phyloP scores from a whole-genome alignment of 2,113 vertebrate species.

The Pycnonotus jocosus region DNA sequence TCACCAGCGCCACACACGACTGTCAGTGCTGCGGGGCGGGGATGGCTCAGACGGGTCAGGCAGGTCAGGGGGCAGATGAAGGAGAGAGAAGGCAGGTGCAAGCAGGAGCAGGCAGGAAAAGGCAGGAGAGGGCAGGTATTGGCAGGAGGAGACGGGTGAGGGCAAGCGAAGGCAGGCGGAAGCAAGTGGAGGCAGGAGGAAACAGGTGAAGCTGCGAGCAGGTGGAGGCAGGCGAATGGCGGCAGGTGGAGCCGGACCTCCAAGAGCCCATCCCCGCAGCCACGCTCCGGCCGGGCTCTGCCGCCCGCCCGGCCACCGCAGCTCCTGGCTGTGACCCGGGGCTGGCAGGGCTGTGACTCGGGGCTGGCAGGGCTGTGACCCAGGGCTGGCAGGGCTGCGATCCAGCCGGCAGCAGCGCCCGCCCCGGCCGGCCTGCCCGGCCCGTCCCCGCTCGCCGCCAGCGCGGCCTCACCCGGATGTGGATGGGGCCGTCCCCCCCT shows the following conservation, averaged over 20 bases:
- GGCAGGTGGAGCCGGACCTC: not conserved
- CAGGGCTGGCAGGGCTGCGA: fast-evolving
- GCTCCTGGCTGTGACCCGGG: no score
- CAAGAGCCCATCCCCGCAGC: not conserved
- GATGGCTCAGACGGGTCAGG: not conserved
- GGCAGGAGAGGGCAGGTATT: fast-evolving
- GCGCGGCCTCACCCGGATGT: not conserved
- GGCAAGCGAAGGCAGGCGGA: no score
- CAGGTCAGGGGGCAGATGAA: no score
- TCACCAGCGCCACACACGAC: fast-evolving
- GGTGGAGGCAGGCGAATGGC: no score
- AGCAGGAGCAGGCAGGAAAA: not conserved
- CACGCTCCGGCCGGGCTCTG: not conserved
- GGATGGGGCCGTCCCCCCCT: not conserved
- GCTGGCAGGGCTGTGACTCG: not conserved
- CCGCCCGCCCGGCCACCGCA: not conserved
- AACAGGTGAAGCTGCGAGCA: no score
- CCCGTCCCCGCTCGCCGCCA: not conserved
- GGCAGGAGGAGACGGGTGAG: no score
- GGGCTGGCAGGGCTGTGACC: no score
- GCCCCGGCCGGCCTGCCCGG: fast-evolving
- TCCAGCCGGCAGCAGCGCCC: not conserved
- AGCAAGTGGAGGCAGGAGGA: no score
- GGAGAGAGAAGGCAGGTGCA: no score
- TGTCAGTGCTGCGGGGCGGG: fast-evolving